Evolutionary conservation across 1,140 invertebrate species (phyloP).

Genomic region (Epicauta chinensis): DNA sequence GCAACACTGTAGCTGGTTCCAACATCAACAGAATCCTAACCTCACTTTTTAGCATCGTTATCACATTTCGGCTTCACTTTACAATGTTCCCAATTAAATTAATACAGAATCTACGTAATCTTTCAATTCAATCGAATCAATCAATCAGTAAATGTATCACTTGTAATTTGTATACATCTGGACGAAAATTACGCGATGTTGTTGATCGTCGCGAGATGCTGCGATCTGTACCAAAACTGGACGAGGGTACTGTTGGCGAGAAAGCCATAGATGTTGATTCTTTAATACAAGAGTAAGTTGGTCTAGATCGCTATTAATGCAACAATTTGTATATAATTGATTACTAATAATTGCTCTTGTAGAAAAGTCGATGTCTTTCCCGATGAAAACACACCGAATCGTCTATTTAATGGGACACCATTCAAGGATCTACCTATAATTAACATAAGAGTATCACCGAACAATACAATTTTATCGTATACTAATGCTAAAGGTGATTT

Average conservation of each 20-base stretch:
- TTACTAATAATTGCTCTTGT: slow-evolving; percentile 35
- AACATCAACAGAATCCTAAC: too few species aligned
- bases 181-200: slow-evolving; percentile 40
- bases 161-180: slow-evolving; percentile 16
- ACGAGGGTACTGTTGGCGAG: slow-evolving; percentile 66
- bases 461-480: slow-evolving; percentile 81
- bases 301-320: slow-evolving; percentile 3
- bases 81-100: too few species aligned
- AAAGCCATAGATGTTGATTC: slow-evolving; percentile 52
- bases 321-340: background rate
- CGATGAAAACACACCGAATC: slow-evolving; percentile 60
- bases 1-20: too few species aligned
- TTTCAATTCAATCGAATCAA: too few species aligned
- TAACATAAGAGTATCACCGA: slow-evolving; percentile 71
- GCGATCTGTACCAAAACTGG: slow-evolving; percentile 49
- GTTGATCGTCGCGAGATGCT: slow-evolving; percentile 53
- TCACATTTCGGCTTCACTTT: too few species aligned
- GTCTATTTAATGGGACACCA: slow-evolving; percentile 68
- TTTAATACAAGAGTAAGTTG: slow-evolving; percentile 38
- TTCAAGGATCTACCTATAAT: slow-evolving; percentile 77
- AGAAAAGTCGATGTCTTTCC: slow-evolving; percentile 69
- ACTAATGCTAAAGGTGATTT: slow-evolving; percentile 58
- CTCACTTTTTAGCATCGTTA: too few species aligned
- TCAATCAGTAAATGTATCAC: too few species aligned
- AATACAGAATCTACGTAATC: too few species aligned